Evolutionary conservation across 2,888 invertebrate species (phyloP), one percentile per base, ranked within the genome.

Genomic region (Leptura quadrifasciata): DNA sequence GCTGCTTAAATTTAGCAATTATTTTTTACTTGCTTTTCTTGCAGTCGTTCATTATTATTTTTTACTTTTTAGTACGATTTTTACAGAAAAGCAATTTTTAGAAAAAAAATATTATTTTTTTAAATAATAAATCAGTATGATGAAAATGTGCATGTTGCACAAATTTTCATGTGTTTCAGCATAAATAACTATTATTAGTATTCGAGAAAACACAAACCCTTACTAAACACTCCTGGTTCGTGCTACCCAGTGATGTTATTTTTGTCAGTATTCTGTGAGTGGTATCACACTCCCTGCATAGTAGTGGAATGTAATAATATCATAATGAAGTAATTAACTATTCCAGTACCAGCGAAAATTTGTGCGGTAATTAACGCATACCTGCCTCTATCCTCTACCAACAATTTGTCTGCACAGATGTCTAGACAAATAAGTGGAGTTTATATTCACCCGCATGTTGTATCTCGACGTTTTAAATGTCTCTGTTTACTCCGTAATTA

Each of bases 401-500:
- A 47, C 47, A 47, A 47, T 47, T 47, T 47, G 47, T 47, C 47
- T 47, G n/a, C 47, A n/a, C 47, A 15, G n/a, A 47, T 47, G 47
- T 47, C 47, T 47, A 47, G 47, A 47, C 17, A 63, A 63, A 65
- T 65, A 47, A 65, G 65, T 65, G 65, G 65, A 52, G 21, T 65
- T 65, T 65, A 15, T 47, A 47, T 24, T 20, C 47, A 52, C 52
- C 65, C 65, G 65, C 24, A 65, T 65, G 47, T 65, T 47, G 54
- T n/a, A 65, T 47, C 52, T 52, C 65, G 52, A 52, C 52, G 27
- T 65, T 65, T 52, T 65, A 52, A 65, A 65, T 52, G 65, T 52
- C 65, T 31, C 31, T 65, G 65, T 52, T 52, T 65, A 65, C 52
- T 65, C n/a, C 15, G 35, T 65, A 65, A 65, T 65, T 65, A 52